A percentile compares a stretch with the other conserved stretches of the same genome.
Conservation (phyloP, 1,140 invertebrate genomes). For the Doryteuthis pealeii region DNA sequence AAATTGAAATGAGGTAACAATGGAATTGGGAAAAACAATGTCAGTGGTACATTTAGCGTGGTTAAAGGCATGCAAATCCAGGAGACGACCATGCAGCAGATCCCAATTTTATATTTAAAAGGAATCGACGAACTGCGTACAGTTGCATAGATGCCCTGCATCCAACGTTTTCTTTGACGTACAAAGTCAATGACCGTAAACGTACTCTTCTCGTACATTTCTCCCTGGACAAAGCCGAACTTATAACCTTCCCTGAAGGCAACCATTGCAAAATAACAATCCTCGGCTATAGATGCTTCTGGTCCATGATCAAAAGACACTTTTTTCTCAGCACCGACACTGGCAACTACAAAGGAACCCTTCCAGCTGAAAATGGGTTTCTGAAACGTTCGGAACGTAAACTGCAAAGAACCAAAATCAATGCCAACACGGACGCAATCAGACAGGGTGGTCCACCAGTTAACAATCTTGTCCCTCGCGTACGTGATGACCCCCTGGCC, state of each 20-base stretch:
- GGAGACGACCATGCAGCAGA: slow-evolving; percentile 88
- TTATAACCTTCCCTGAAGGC: slow-evolving; percentile 65
- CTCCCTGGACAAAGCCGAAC: slow-evolving; percentile 61
- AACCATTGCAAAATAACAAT: slow-evolving; percentile 93
- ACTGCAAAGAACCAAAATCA: slow-evolving; percentile 92
- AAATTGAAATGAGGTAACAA: slow-evolving; percentile 76
- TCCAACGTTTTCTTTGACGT: slow-evolving; percentile 92
- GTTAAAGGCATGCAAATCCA: slow-evolving; percentile 93
- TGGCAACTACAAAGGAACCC: slow-evolving; percentile 62
- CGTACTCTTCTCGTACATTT: slow-evolving; percentile 96
- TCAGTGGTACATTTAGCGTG: slow-evolving; percentile 85
- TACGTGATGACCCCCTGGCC: slow-evolving; percentile 97
- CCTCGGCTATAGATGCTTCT: slow-evolving; percentile 80
- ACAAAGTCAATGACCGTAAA: slow-evolving; percentile 92
- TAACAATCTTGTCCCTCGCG: slow-evolving; percentile 90
- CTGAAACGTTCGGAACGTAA: slow-evolving; percentile 91
- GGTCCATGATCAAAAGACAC: slow-evolving; percentile 94
- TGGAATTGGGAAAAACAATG: slow-evolving; percentile 80
- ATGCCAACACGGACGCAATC: slow-evolving; percentile 88
- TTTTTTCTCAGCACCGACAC: slow-evolving; percentile 82
- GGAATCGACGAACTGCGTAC: slow-evolving; percentile 89
- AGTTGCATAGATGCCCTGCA: slow-evolving; percentile 91
- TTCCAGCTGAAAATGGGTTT: slow-evolving; percentile 97
- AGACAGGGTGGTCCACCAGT: slow-evolving; percentile 94
- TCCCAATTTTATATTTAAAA: slow-evolving; percentile 75